Base-by-base conservation (phyloP, 2,888 invertebrate genomes). In the Drosophila picticornis region DNA sequence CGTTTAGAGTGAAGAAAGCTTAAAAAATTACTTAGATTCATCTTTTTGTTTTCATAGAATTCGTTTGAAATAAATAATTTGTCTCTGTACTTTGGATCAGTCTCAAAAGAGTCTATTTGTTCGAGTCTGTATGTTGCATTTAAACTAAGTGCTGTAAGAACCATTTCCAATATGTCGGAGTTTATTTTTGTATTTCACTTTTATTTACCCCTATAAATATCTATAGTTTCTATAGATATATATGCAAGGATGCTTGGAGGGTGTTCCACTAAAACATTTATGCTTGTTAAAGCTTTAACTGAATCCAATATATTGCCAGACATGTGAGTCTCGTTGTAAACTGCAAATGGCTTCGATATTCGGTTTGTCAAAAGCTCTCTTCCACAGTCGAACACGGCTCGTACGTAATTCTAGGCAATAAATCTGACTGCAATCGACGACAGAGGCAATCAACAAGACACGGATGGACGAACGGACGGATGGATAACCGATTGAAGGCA, bases 401-500 rank as follows among this genome's bases (percentile, higher is more conserved):
- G 32, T 27, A 46, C 13, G 56, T 50, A 60, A 70, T 56, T 60
- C 72, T 58, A 53, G 48, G 29, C 58, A 63, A 71, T 76, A 68
- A 80, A 80, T 73, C 60, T 43, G 76, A 52, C 55, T 61, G 46
- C 69, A 52, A 71, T 71, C 66, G 58, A 48, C 52, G 63, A 68
- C 66, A 61, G 59, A 48, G 59, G 64, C 68, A 66, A 69, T 69
- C 64, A 59, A 34, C 34, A 46, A 31, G 63, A 51, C 34, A 72
- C 43, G 40, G 38, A 9, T 22, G 32, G 19, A 13, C 22, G 46
- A 13, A 4, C n/a, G 34, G 16, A 10, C 10, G 6, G 16, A 3
- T 31, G 32, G 38, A 22, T 22, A 27, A 19, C 10, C 46, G 46
- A n/a, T 1, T 22, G 32, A 11, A 7, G 31, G 38, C 32, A 19